Evolutionary conservation across 2,113 vertebrate genomes (phyloP), one percentile per base, ranked within the genome.

Genomic region (Jacana jacana): DNA sequence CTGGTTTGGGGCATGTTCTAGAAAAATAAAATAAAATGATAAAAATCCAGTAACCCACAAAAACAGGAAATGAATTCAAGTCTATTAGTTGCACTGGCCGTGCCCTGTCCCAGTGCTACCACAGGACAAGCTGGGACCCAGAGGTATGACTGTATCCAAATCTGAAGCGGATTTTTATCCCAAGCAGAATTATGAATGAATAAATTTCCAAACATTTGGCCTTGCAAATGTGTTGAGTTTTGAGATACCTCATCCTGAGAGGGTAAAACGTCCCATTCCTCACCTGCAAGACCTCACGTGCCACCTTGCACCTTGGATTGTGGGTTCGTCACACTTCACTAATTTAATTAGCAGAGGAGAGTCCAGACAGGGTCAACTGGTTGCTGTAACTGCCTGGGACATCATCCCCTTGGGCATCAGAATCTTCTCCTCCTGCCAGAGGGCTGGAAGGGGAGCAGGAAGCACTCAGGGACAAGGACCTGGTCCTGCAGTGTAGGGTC

Each of bases 401-500:
- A 44, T 22, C 12, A 0, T 37, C 51, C 65, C 17, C 31, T 40
- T 31, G 19, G 7, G 31, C 79, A 58, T 3, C 35, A 20, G 9
- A 42, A 82, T 57, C 66, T 64, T 60, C 52, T 91, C 40, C 64
- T 65, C 52, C 52, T 30, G 52, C 42, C 0, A 0, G 0, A 4
- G 31, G 66, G 57, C 30, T 80, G 37, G 61, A 49, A 79, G 18
- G n/a, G n/a, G 24, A 89, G 24, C 12, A 8, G 30, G 31, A 46
- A 15, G 8, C 4, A 3, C 7, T 18, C 16, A 44, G 68, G 39
- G 49, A 61, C 40, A 39, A 65, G 44, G 35, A 80, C 6, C 13
- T 1, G 0, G 25, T 40, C 49, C 60, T 2, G 9, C 46, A 63
- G 28, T 2, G 0, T 1, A 15, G 2, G 1, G 10, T 48, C n/a